Evolutionary conservation across 2,113 vertebrate species (phyloP), one percentile per base, ranked within the genome.

Genomic region (Pluvialis apricaria): DNA sequence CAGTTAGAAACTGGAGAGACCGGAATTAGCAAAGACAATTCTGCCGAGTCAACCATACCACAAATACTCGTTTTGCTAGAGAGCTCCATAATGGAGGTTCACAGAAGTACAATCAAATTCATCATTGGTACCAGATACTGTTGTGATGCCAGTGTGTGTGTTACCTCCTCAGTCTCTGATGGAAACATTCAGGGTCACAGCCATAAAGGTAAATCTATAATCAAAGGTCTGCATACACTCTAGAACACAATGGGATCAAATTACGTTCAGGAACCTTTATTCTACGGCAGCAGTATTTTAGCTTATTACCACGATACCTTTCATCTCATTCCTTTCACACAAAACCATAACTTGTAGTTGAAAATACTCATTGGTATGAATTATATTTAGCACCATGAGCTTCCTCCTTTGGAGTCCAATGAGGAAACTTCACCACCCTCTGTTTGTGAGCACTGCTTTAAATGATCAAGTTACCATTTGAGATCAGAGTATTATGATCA

Each of bases 1-100:
- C 36, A 42, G 40, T 98, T 96, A 98, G 84, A 66, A 78, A 45
- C 29, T 18, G 71, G 61, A 77, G 58, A 92, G 49, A 28, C 64
- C 2, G 7, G 49, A 88, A 72, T 14, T 5, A n/a, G 28, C 36
- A 65, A 81, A 88, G 58, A 66, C 52, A 66, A 38, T 52, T 70
- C 65, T 92, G 81, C 82, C 61, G 73, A 73, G 60, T 52, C 70
- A 90, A 85, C 64, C 82, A 49, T 13, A 20, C 58, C 78, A 84
- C 86, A 68, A 90, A 45, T 6, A 28, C 81, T 66, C 6, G 2
- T 29, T 45, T 49, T 51, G 54, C 51, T 16, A 60, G 44, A 86
- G 32, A 9, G 34, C 61, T 84, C 70, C 1, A 0, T 15, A 62
- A 60, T 3, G n/a, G 68, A 65, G 36, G n/a, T 32, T 90, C 69